phyloP scores from a whole-genome alignment of 2,888 invertebrate genomes.

The Gastracanthus pulcherrimus region DNA sequence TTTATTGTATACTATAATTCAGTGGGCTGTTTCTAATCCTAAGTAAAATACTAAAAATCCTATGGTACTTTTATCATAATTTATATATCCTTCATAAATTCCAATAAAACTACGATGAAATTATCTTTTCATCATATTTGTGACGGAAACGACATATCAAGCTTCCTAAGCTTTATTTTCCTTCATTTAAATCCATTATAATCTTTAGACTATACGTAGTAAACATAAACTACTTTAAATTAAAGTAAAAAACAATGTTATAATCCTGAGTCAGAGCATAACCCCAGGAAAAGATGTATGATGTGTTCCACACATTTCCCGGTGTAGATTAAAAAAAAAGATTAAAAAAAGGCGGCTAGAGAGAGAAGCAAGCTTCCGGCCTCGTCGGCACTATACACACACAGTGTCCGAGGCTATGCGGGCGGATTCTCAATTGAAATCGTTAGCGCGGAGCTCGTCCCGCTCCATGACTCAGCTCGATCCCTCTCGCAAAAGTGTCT shows the following conservation, averaged over 20 bases:
- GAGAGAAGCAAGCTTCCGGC: neutral
- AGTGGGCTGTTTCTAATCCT: no score
- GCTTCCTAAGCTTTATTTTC: neutral
- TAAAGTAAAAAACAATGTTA: neutral
- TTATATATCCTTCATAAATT: no score
- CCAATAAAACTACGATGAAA: no score
- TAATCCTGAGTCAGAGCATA: neutral
- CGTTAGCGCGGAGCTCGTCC: conserved; percentile 29
- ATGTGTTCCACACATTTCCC: neutral
- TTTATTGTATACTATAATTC: no score
- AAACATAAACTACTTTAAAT: neutral
- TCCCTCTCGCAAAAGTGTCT: conserved; percentile 34
- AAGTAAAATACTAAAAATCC: no score
- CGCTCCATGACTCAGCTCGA: conserved; percentile 47
- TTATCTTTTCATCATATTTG: no score
- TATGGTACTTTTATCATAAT: no score
- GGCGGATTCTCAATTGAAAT: conserved; percentile 52
- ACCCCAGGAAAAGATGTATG: neutral
- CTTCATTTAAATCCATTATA: neutral
- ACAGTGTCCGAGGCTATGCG: no score
- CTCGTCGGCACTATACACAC: no score
- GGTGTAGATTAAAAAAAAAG: neutral
- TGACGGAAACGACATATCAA: no score
- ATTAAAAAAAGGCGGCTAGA: neutral
- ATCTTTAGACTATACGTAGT: neutral